Percentiles rank a stretch among this genome's conserved stretches.
Evolutionary conservation across 1,140 invertebrate genomes (phyloP).

Genomic region (Sitobion miscanthi): DNA sequence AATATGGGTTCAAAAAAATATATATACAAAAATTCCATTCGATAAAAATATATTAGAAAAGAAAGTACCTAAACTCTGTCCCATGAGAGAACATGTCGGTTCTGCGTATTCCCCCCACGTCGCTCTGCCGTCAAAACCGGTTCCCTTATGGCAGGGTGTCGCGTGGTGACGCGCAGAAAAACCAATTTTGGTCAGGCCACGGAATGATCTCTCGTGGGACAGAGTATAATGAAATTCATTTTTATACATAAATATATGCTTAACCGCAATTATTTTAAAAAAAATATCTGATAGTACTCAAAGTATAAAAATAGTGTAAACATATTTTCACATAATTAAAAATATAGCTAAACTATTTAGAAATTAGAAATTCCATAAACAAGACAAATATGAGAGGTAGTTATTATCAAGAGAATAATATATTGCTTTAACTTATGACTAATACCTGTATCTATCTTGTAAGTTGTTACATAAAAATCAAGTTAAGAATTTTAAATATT

Average conservation of each 20-base stretch:
- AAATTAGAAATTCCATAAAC: not conserved
- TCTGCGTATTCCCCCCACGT: too few relatives aligned
- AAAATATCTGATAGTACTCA: too few relatives aligned
- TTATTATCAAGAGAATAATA: not conserved
- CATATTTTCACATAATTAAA: too few relatives aligned
- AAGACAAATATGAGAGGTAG: not conserved
- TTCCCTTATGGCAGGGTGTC: too few relatives aligned
- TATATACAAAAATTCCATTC: not conserved
- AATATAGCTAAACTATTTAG: too few relatives aligned
- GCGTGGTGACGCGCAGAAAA: too few relatives aligned
- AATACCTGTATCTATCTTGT: not conserved
- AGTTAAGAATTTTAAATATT: not conserved
- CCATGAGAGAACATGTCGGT: too few relatives aligned
- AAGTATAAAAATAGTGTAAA: too few relatives aligned
- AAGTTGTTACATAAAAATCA: not conserved
- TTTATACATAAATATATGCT: not conserved
- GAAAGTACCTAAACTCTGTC: too few relatives aligned
- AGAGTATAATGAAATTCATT: not conserved
- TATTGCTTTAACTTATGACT: not conserved
- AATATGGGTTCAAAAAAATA: not conserved
- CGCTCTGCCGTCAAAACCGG: too few relatives aligned
- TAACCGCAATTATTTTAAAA: not conserved
- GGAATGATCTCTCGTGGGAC: too few relatives aligned
- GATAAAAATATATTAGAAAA: not conserved
- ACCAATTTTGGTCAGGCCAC: too few relatives aligned